Base-by-base conservation (phyloP, 2,888 invertebrate species). In the Hypsopygia costalis region DNA sequence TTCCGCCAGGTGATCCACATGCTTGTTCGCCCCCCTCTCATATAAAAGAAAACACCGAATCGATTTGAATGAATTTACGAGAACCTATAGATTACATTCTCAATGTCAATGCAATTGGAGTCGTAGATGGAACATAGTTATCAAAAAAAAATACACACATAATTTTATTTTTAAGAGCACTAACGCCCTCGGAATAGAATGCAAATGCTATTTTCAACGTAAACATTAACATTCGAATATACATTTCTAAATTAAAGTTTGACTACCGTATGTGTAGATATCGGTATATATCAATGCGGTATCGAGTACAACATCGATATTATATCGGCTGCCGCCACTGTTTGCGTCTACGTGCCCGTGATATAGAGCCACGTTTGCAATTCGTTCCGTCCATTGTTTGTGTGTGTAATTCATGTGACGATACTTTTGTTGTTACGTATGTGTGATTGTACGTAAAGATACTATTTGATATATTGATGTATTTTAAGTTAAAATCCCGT, bases 341-440 rank as follows among this genome's bases (percentile, higher is more conserved):
- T 62, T 56, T 66, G 66, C 60, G 61, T 63, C 64, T 62, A 66
- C 68, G 64, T 64, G 65, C 58, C 44, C 59, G 68, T 76, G 77
- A 77, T 75, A 64, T 72, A 73, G 62, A 61, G 67, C 70, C 60
- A 62, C 72, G 68, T 71, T 65, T 60, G 71, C 68, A 69, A 70
- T 73, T 70, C 66, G 66, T 71, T 67, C 69, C 59, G 55, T 58
- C 51, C 46, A 55, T 66, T 62, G 64, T 71, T 69, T 70, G 67
- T 69, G 60, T 61, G 56, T 59, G 56, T 60, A 49, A 62, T 53
- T 58, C 59, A 58, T 62, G 58, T 62, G 58, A 54, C 55, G 49
- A 56, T 54, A 53, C 57, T 58, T 58, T 60, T 50, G 46, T 46
- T 53, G 46, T 48, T 52, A 45, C 37, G 46, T 59, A 37, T 21